Conservation (phyloP, 1,140 invertebrate species). For the Leptonema lineaticorne region DNA sequence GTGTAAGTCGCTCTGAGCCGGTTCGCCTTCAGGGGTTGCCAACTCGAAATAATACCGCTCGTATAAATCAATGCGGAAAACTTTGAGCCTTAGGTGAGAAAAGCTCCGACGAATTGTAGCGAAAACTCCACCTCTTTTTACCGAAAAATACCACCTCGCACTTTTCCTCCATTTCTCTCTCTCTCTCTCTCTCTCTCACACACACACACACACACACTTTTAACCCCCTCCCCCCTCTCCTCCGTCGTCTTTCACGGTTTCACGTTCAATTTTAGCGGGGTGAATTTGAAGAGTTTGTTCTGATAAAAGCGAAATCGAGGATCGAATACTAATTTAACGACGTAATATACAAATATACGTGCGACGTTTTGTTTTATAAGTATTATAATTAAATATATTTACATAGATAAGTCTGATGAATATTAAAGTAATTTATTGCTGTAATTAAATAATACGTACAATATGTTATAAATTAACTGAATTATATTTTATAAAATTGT, state of each 20-base stretch:
- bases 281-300: background rate
- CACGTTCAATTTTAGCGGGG: no score
- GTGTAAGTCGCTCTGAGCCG: conserved; percentile 13
- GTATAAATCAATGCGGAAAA: conserved; percentile 7
- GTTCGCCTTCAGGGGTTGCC: background rate
- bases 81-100: conserved; percentile 3
- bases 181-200: no score
- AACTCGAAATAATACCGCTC: conserved; percentile 12
- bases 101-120: background rate
- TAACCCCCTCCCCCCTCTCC: no score
- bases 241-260: no score
- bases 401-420: no score
- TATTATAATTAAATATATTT: no score
- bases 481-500: background rate
- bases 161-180: no score
- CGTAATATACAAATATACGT: background rate
- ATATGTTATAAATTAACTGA: background rate
- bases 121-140: background rate
- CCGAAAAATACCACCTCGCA: no score
- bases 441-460: background rate
- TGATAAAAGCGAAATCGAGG: background rate
- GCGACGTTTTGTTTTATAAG: no score
- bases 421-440: background rate
- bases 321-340: conserved; percentile 12
- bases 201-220: no score